Percentiles rank a stretch among this genome's conserved stretches.
Conservation (phyloP, 2,797 vertebrate genomes). For the Adrianichthys oophorus region DNA sequence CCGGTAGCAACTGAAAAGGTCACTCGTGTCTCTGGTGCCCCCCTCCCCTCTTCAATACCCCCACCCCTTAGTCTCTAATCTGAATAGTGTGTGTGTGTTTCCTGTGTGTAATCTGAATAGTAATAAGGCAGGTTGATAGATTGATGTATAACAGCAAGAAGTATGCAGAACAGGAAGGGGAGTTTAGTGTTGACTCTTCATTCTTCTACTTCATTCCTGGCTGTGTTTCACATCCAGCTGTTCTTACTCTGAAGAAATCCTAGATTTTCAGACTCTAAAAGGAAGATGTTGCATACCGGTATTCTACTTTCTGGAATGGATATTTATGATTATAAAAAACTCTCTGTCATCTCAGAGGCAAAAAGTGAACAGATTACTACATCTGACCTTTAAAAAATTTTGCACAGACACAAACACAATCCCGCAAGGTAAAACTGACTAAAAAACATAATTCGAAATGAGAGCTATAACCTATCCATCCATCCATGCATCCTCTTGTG, state of each 20-base stretch:
- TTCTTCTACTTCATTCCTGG: constrained; percentile 39
- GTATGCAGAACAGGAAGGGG: constrained; percentile 66
- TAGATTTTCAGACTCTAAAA: constrained; percentile 21
- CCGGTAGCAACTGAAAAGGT: constrained; percentile 72
- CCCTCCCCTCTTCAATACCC: constrained; percentile 44
- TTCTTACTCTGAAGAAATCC: constrained; percentile 30
- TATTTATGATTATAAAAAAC: constrained; percentile 16
- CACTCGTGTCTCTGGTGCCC: constrained; percentile 45
- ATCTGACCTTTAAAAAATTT: too few species aligned
- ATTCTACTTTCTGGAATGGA: constrained; percentile 26
- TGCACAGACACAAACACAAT: too few species aligned
- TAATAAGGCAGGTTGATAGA: constrained; percentile 77
- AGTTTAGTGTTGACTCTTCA: constrained; percentile 66
- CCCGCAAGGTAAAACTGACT: too few species aligned
- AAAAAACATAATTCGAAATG: too few species aligned
- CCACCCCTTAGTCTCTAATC: constrained; percentile 52
- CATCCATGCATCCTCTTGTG: too few species aligned
- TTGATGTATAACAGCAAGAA: constrained; percentile 79
- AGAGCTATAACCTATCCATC: too few species aligned
- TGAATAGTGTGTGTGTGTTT: constrained; percentile 55
- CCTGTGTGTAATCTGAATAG: constrained; percentile 75
- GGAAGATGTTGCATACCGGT: background rate
- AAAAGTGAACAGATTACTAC: too few species aligned
- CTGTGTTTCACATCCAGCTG: constrained; percentile 23
- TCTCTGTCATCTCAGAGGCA: too few species aligned